Evolutionary conservation across 2,113 vertebrate species (phyloP).

Genomic region (Acanthochromis polyacanthus): DNA sequence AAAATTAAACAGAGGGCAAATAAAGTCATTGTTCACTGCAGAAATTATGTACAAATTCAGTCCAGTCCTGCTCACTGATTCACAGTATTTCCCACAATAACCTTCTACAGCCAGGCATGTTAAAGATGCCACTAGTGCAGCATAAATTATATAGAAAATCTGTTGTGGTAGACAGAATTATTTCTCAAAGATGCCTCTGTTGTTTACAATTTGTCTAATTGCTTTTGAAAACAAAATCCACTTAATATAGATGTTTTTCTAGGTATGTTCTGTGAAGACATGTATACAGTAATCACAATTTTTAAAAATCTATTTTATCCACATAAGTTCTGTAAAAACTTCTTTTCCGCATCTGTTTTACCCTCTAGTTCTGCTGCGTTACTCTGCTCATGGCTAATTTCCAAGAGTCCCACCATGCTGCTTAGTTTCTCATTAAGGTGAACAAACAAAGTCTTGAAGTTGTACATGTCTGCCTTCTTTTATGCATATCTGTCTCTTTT

Average conservation of each 20-base stretch:
- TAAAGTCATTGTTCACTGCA: background rate
- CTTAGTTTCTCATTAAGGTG: conserved; percentile 7
- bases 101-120: background rate
- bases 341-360: conserved; percentile 12
- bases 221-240: background rate
- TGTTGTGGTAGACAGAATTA: background rate
- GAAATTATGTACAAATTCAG: background rate
- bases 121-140: background rate
- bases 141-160: background rate
- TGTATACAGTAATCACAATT: background rate
- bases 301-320: background rate
- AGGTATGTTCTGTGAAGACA: background rate
- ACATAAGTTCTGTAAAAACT: background rate
- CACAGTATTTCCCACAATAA: background rate
- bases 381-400: conserved; percentile 40
- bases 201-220: background rate
- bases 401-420: background rate
- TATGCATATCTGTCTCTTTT: conserved; percentile 9
- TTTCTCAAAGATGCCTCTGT: background rate
- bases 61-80: conserved; percentile 6
- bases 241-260: background rate
- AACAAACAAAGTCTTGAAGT: conserved; percentile 27
- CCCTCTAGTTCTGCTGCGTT: conserved; percentile 25
- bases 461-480: conserved; percentile 10
- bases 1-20: conserved; percentile 3